These are phyloP conservation scores for Tympanuchus pallidicinctus DNA, from an alignment of 2,113 vertebrate species.

Conservation along the genomic window DNA sequence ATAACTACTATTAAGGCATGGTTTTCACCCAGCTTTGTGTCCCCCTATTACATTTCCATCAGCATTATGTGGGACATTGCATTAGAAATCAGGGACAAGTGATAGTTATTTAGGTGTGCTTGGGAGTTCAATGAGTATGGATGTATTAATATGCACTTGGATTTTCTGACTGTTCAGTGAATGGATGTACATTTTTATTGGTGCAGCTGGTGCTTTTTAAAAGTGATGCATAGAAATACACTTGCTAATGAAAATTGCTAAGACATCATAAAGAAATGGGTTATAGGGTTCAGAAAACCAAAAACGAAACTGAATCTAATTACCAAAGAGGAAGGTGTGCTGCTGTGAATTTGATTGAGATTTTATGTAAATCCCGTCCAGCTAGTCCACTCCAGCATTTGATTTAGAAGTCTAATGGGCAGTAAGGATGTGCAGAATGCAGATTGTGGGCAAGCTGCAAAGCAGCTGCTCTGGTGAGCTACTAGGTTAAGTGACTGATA, in stretches of 20 bases:
- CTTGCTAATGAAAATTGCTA: conserved; percentile 61
- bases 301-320: conserved; percentile 30
- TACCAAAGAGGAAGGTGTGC: conserved; percentile 39
- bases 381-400: conserved; percentile 22
- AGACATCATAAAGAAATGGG: conserved; percentile 55
- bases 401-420: conserved; percentile 41
- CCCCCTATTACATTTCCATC: neutral
- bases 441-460: neutral
- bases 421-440: neutral
- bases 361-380: conserved; percentile 52
- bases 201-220: conserved; percentile 58
- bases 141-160: conserved; percentile 24
- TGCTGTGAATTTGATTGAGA: conserved; percentile 31
- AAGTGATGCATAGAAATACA: conserved; percentile 50
- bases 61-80: neutral
- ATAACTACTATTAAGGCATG: neutral
- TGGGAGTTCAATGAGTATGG: neutral
- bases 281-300: conserved; percentile 57
- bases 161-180: conserved; percentile 48
- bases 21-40: neutral
- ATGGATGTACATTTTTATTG: conserved; percentile 47
- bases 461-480: conserved; percentile 1
- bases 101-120: conserved; percentile 18
- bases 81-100: conserved; percentile 6
- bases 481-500: neutral